Evolutionary conservation across 1,140 invertebrate species (phyloP).

Genomic region (Armadillidium nasatum): DNA sequence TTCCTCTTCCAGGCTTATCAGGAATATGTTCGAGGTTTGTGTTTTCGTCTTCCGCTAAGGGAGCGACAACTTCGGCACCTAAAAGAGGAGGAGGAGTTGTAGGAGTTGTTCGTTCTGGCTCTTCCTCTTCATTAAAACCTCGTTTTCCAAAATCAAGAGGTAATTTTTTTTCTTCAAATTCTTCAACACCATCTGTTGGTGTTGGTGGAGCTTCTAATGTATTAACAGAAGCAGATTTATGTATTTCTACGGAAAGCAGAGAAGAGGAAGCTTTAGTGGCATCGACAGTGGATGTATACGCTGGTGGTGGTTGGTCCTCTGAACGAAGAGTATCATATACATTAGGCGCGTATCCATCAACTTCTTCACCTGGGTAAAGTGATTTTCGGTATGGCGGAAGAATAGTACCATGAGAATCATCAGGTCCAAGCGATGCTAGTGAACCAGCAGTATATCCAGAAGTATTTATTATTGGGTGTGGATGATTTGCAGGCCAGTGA

Average conservation of each 20-base stretch:
- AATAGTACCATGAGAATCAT: conserved; percentile 29
- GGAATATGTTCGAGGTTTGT: not conserved
- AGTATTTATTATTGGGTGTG: conserved; percentile 24
- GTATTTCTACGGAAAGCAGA: conserved; percentile 37
- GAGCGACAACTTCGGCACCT: conserved; percentile 24
- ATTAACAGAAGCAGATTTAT: conserved; percentile 35
- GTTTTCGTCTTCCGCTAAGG: conserved; percentile 29
- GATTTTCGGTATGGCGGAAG: conserved; percentile 33
- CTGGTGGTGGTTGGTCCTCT: conserved; percentile 31
- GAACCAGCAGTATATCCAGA: conserved; percentile 21
- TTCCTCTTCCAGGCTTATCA: not conserved
- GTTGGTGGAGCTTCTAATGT: conserved; percentile 14
- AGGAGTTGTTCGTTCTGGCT: conserved; percentile 26
- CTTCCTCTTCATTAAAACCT: conserved; percentile 10
- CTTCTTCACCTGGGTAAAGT: conserved; percentile 1
- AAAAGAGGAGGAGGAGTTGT: conserved; percentile 20
- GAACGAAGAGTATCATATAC: conserved; percentile 12
- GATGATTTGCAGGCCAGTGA: not conserved
- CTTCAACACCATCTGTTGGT: conserved; percentile 3
- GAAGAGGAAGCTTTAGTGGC: conserved; percentile 26
- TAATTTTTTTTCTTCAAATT: not conserved
- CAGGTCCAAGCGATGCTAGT: not conserved
- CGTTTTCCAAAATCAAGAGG: not conserved
- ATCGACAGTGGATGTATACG: conserved; percentile 30
- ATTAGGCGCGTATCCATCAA: conserved; percentile 3